Evolutionary conservation across 2,113 vertebrate species (phyloP).

Genomic region (Indri indri): DNA sequence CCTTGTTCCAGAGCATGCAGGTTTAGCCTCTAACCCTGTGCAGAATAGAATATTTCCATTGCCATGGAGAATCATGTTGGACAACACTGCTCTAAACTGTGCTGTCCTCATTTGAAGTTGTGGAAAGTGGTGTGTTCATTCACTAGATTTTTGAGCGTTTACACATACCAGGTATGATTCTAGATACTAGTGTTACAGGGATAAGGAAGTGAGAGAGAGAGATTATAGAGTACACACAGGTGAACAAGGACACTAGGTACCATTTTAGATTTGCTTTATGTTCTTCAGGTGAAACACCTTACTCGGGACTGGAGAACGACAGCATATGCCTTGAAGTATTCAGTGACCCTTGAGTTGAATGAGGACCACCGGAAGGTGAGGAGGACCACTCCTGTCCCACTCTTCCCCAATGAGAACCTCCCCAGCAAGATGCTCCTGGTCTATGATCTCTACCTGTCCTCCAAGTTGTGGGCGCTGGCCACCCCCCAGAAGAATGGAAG

Average conservation of each 20-base stretch:
- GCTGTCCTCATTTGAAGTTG: background rate
- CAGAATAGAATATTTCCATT: background rate
- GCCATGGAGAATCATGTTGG: background rate
- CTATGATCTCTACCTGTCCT: conserved; percentile 90
- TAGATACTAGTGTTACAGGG: fast-evolving
- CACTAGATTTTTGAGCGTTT: background rate
- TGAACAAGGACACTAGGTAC: background rate
- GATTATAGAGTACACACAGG: fast-evolving
- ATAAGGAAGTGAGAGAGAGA: background rate
- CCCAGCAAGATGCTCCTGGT: conserved; percentile 96
- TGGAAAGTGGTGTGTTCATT: background rate
- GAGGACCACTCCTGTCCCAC: conserved; percentile 90
- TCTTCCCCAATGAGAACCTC: conserved; percentile 94
- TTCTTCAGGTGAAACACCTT: conserved; percentile 94
- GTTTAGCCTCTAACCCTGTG: background rate
- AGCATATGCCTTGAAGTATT: conserved; percentile 93
- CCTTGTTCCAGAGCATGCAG: background rate
- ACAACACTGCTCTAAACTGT: background rate
- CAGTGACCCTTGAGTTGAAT: conserved; percentile 91
- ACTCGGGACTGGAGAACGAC: conserved; percentile 98
- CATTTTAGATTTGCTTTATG: conserved; percentile 38
- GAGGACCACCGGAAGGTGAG: conserved; percentile 94
- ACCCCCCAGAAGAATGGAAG: conserved; percentile 82
- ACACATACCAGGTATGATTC: background rate
- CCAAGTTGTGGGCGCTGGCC: conserved; percentile 84